Evolutionary conservation across 2,797 vertebrate species (phyloP).

Genomic region (Todus mexicanus): DNA sequence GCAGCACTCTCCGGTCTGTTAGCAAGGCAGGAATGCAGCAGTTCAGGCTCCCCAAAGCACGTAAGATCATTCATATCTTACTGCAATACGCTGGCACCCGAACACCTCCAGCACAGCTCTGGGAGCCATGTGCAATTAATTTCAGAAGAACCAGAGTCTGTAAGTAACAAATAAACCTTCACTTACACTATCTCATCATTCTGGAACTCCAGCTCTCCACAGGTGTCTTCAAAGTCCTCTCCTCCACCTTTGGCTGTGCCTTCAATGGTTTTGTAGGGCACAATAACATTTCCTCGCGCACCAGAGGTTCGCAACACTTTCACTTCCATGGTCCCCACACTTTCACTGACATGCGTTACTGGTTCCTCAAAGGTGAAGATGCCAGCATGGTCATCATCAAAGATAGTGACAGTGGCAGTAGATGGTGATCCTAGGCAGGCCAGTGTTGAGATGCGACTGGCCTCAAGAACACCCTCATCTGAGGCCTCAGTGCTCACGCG

Average conservation of each 20-base stretch:
- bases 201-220: slow-evolving; percentile 92
- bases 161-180: slow-evolving; percentile 13
- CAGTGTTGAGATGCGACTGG: slow-evolving; percentile 69
- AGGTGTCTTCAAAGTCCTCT: slow-evolving; percentile 94
- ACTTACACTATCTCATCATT: slow-evolving; percentile 97
- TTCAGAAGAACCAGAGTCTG: background rate
- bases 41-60: background rate
- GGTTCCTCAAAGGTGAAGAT: slow-evolving; percentile 93
- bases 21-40: background rate
- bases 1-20: background rate
- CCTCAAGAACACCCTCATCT: slow-evolving; percentile 72
- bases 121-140: background rate
- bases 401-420: slow-evolving; percentile 89
- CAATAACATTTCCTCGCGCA: slow-evolving; percentile 87
- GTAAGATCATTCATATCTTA: background rate
- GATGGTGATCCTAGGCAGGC: slow-evolving; percentile 84
- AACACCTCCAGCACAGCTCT: background rate
- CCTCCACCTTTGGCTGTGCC: slow-evolving; percentile 93
- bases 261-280: slow-evolving; percentile 91
- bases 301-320: slow-evolving; percentile 89
- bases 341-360: slow-evolving; percentile 86
- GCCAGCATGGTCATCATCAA: slow-evolving; percentile 93
- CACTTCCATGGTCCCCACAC: slow-evolving; percentile 91
- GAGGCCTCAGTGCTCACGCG: slow-evolving; percentile 70
- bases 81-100: background rate